Conservation (phyloP, 1,140 invertebrate genomes). For the Cephus cinctus region DNA sequence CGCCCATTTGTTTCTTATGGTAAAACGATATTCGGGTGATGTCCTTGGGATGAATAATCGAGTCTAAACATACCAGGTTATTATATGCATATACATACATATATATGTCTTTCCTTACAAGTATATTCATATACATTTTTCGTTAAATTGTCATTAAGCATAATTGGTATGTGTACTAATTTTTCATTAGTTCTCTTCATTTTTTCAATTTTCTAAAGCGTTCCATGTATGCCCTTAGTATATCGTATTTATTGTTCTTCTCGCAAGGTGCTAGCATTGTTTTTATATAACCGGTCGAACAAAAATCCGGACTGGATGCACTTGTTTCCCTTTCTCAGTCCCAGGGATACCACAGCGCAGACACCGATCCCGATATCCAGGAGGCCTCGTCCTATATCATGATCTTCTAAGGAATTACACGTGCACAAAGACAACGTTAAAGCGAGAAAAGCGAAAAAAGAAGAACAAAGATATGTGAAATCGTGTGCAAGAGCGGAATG, state of each 20-base stretch:
- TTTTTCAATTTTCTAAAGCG: background rate
- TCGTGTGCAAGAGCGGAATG: no score
- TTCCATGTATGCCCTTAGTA: no score
- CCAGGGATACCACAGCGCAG: constrained; percentile 45
- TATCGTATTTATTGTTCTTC: background rate
- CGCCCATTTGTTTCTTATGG: no score
- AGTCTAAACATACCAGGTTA: no score
- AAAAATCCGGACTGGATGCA: constrained; percentile 51
- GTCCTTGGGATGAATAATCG: no score
- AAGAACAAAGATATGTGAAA: no score
- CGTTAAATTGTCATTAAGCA: background rate
- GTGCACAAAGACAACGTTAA: no score
- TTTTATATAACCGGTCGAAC: no score
- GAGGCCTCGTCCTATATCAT: constrained; percentile 40
- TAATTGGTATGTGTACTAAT: background rate
- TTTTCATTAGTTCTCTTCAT: background rate
- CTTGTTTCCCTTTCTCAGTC: constrained; percentile 51
- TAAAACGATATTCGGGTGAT: no score
- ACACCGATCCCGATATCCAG: constrained; percentile 46
- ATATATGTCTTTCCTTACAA: background rate
- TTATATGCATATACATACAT: background rate
- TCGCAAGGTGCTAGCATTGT: no score
- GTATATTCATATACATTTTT: background rate
- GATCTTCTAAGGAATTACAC: constrained; percentile 38
- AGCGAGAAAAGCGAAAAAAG: no score